These are phyloP conservation scores for Aphaenogaster ashmeadi DNA, from an alignment of 1,140 invertebrate species.

Conservation along the genomic window DNA sequence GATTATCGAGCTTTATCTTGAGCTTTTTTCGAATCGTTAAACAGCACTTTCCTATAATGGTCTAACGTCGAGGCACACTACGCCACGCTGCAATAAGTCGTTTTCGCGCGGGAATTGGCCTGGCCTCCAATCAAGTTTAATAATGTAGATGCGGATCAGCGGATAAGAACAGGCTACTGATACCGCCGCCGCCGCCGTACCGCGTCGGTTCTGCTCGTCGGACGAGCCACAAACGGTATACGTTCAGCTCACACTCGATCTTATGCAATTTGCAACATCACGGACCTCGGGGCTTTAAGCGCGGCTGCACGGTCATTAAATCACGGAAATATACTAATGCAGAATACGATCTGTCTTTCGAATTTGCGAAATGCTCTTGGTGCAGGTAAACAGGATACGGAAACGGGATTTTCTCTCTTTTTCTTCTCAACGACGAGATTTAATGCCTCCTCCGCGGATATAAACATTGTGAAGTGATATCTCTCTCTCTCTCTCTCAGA, in stretches of 20 bases:
- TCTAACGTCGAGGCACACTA: conserved; percentile 52
- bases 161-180: conserved; percentile 72
- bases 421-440: neutral
- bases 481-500: neutral
- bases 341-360: neutral
- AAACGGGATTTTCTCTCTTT: no score
- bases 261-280: conserved; percentile 65
- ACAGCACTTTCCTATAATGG: conserved; percentile 65
- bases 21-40: conserved; percentile 62
- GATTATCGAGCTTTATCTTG: conserved; percentile 47
- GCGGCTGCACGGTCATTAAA: conserved; percentile 18
- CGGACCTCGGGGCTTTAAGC: conserved; percentile 44
- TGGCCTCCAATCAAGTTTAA: conserved; percentile 72
- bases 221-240: conserved; percentile 60
- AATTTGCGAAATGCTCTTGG: neutral
- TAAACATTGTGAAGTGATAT: neutral
- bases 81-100: conserved; percentile 67
- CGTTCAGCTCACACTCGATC: conserved; percentile 59
- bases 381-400: neutral
- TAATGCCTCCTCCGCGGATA: no score
- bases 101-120: conserved; percentile 69
- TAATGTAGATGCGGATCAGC: conserved; percentile 72
- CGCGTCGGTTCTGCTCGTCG: conserved; percentile 56
- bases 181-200: conserved; percentile 52
- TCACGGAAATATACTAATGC: conserved; percentile 21